Percentiles rank a stretch among this genome's conserved stretches.
These are phyloP conservation scores for Agelaius phoeniceus DNA, from an alignment of 2,113 vertebrate genomes.

Conservation along the genomic window DNA sequence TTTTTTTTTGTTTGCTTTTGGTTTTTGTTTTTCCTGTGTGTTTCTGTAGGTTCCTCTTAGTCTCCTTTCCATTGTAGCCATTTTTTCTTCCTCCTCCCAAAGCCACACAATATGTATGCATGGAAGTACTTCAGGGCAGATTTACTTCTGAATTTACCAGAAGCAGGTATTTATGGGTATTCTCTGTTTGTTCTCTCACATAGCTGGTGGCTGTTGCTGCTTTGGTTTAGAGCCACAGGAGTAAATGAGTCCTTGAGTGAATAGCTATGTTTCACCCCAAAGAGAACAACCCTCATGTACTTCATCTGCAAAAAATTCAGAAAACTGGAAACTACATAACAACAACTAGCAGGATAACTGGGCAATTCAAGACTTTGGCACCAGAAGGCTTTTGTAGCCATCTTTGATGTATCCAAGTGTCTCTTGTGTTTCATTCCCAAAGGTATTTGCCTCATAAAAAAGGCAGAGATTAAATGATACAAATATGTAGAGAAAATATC, in stretches of 20 bases:
- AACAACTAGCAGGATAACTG: background rate
- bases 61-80: background rate
- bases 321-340: constrained; percentile 33
- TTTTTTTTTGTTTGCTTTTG: background rate
- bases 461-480: background rate
- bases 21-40: background rate
- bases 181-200: background rate
- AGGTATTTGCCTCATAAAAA: constrained; percentile 20
- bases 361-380: background rate
- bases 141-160: constrained; percentile 24
- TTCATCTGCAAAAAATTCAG: constrained; percentile 43
- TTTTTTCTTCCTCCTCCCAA: background rate
- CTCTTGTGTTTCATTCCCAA: constrained; percentile 12
- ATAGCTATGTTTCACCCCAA: constrained; percentile 27
- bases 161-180: background rate
- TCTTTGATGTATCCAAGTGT: background rate
- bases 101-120: background rate
- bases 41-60: background rate
- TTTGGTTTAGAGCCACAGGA: constrained; percentile 22
- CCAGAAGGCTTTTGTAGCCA: background rate
- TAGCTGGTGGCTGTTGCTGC: background rate
- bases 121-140: background rate
- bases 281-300: background rate
- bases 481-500: background rate
- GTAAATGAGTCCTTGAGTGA: constrained; percentile 51